Evolutionary conservation across 2,888 invertebrate genomes (phyloP), one percentile per base, ranked within the genome.

Genomic region (Dolichopus griseipennis): DNA sequence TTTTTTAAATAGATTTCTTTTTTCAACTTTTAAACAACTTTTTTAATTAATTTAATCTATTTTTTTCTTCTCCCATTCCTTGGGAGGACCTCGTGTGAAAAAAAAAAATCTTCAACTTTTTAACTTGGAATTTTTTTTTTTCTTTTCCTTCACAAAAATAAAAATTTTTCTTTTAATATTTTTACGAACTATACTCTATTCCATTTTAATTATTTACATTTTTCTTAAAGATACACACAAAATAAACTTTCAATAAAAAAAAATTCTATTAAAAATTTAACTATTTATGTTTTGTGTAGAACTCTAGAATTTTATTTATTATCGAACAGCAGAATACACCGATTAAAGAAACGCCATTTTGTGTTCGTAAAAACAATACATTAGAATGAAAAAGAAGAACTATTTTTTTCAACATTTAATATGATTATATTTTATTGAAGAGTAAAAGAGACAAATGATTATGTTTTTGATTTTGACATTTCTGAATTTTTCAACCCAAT

Each of bases 1-100:
- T 41, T 41, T 12, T 41, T 41, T 41, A 41, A 15, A 41, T 41
- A 41, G 15, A 41, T 27, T 27, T n/a, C n/a, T n/a, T 12, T 41
- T 41, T 7, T 41, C 9, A 12, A 7, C 3, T 41, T 41, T 41
- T 4, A 41, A 41, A 41, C 3, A 1, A 6, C 15, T 41, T 41
- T 41, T 15, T 41, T 41, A 12, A 41, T 41, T 41, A 2, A 5
- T 9, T 41, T 12, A 41, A 5, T 41, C 9, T 41, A 12, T 7
- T 41, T 41, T 41, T 6, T 41, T 41, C 8, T 41, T 9, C 12
- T 62, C 20, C 27, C 65, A 63, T 37, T 66, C 33, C n/a, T 62
- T 62, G 61, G 65, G 62, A 65, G 65, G 66, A 68, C 68, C 68
- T 68, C 68, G 68, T 68, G 68, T 66, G 65, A 66, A 52, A 52